These are phyloP conservation scores for Anthoscopus minutus DNA, from an alignment of 2,113 vertebrate species.

Conservation along the genomic window DNA sequence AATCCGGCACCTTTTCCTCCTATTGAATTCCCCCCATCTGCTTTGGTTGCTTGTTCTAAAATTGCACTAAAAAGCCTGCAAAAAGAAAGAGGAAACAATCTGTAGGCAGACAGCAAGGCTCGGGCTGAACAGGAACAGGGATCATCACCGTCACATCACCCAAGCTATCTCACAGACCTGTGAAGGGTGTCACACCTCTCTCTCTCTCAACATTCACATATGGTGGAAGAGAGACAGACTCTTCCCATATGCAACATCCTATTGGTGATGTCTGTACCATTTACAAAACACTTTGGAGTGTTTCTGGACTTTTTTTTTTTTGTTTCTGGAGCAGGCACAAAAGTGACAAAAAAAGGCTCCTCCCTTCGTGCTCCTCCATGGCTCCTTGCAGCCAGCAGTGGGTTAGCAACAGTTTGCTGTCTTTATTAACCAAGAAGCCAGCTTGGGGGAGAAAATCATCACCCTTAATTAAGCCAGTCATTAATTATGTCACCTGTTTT, in stretches of 20 bases:
- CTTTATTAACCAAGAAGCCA: not conserved
- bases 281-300: not conserved
- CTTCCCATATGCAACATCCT: constrained; percentile 3
- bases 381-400: not conserved
- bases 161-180: not conserved
- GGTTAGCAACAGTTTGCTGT: not conserved
- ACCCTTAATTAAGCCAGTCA: not conserved
- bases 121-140: constrained; percentile 12
- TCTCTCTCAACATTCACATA: not conserved
- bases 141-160: not conserved
- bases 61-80: constrained; percentile 97
- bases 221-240: constrained; percentile 29
- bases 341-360: not conserved
- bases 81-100: constrained; percentile 50
- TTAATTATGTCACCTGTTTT: not conserved
- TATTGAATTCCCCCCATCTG: constrained; percentile 88
- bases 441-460: not conserved
- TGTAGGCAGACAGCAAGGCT: constrained; percentile 24
- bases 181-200: constrained; percentile 4
- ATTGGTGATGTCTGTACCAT: not conserved
- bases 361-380: not conserved
- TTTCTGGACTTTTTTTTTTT: too few species aligned
- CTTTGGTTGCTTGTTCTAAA: constrained; percentile 98
- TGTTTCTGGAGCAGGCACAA: not conserved
- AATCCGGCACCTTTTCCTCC: constrained; percentile 97